Evolutionary conservation across 2,797 vertebrate species (phyloP).

Genomic region (Lemur catta): DNA sequence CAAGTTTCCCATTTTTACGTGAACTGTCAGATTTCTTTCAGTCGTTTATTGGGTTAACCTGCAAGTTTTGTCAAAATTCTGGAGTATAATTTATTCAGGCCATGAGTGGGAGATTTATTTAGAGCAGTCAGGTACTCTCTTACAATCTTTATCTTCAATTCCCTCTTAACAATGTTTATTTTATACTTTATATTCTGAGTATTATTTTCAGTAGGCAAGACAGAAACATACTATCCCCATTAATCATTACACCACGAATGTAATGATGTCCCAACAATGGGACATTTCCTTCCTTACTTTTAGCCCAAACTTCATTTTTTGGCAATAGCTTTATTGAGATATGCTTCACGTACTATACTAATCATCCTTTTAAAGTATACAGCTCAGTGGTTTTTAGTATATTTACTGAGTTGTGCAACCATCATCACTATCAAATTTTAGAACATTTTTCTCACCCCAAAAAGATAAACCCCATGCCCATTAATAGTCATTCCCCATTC

Average conservation of each 20-base stretch:
- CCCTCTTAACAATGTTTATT: constrained; percentile 58
- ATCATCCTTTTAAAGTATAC: too few species aligned
- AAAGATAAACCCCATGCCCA: background rate
- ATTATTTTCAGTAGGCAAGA: constrained; percentile 2
- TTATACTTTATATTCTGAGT: constrained; percentile 44
- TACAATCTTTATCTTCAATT: constrained; percentile 3
- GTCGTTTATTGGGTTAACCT: constrained; percentile 26
- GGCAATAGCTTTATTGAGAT: background rate
- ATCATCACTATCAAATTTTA: background rate
- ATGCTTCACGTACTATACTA: background rate
- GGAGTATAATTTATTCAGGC: constrained; percentile 23
- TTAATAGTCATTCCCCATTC: background rate
- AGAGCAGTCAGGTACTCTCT: constrained; percentile 48
- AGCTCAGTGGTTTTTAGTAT: too few species aligned
- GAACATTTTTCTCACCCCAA: background rate
- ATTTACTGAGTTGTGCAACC: too few species aligned
- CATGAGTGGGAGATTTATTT: constrained; percentile 36
- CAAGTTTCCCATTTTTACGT: background rate
- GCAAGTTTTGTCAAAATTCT: constrained; percentile 3
- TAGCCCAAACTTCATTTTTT: background rate
- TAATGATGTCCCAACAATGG: background rate
- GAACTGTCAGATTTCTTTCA: background rate
- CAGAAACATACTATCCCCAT: background rate
- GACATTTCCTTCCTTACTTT: background rate
- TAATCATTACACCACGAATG: background rate